Evolutionary conservation across 2,113 vertebrate species (phyloP).

Genomic region (Meriones unguiculatus): DNA sequence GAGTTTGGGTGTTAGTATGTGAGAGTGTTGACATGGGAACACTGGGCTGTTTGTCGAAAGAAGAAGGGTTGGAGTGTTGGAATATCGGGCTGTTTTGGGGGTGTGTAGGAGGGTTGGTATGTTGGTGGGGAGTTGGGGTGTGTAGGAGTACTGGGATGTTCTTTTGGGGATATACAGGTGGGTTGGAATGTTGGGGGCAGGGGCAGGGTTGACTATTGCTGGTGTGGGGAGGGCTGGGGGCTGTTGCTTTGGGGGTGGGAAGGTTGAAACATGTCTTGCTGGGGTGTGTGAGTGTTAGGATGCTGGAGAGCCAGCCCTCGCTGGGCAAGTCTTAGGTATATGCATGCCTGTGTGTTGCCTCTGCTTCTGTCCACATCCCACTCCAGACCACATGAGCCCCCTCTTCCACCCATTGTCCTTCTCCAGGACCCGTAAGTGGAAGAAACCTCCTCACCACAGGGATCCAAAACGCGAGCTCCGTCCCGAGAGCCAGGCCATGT

Average conservation of each 20-base stretch:
- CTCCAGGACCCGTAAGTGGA: neutral
- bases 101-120: neutral
- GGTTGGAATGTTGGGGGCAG: neutral
- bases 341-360: accelerated
- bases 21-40: neutral
- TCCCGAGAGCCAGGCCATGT: neutral
- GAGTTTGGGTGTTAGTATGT: neutral
- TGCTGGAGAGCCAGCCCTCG: neutral
- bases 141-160: neutral
- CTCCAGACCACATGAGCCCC: neutral
- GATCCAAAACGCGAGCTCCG: neutral
- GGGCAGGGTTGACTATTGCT: neutral
- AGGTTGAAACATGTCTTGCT: neutral
- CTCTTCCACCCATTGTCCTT: neutral
- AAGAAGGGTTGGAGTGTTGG: neutral
- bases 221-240: neutral
- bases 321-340: too few species aligned
- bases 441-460: too few species aligned
- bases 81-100: neutral
- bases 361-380: too few species aligned
- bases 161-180: neutral
- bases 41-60: neutral
- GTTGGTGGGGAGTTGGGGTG: too few species aligned
- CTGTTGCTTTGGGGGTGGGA: neutral
- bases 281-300: neutral